Percentiles rank a stretch among this genome's conserved stretches.
Evolutionary conservation across 2,113 vertebrate genomes (phyloP).

Genomic region (Entosphenus tridentatus): DNA sequence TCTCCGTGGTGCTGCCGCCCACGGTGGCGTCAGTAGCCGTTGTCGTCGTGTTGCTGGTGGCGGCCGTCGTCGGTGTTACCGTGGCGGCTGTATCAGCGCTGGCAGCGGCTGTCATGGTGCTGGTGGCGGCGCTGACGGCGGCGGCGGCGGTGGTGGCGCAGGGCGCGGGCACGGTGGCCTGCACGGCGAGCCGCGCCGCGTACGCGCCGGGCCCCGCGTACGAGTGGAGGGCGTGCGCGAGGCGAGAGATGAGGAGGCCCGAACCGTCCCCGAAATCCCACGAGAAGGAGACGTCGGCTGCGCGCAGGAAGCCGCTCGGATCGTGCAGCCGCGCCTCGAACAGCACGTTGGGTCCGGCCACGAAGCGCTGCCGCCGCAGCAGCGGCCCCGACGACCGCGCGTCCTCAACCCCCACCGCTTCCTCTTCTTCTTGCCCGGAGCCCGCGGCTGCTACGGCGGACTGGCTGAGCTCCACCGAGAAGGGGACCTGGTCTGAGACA

Average conservation of each 20-base stretch:
- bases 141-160: constrained; percentile 23
- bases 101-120: constrained; percentile 15
- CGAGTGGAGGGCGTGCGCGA: constrained; percentile 42
- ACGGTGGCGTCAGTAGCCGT: too few species aligned
- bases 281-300: constrained; percentile 50
- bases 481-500: constrained; percentile 53
- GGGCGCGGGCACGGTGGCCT: constrained; percentile 45
- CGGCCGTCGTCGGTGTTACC: too few species aligned
- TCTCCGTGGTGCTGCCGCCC: too few species aligned
- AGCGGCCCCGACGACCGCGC: not conserved
- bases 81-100: too few species aligned
- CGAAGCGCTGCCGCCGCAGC: constrained; percentile 27
- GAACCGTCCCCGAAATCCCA: constrained; percentile 78
- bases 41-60: too few species aligned
- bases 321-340: constrained; percentile 55
- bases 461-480: constrained; percentile 41
- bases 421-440: too few species aligned
- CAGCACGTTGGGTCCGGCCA: constrained; percentile 48
- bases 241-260: constrained; percentile 58
- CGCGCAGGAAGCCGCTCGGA: constrained; percentile 49
- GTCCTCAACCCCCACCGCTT: too few species aligned
- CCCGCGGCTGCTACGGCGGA: constrained; percentile 14
- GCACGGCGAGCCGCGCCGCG: constrained; percentile 40
- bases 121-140: constrained; percentile 10
- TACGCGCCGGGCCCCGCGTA: constrained; percentile 37